These are phyloP conservation scores for Eulemur albifrons DNA, from an alignment of 2,797 vertebrate genomes.

Conservation along the genomic window DNA sequence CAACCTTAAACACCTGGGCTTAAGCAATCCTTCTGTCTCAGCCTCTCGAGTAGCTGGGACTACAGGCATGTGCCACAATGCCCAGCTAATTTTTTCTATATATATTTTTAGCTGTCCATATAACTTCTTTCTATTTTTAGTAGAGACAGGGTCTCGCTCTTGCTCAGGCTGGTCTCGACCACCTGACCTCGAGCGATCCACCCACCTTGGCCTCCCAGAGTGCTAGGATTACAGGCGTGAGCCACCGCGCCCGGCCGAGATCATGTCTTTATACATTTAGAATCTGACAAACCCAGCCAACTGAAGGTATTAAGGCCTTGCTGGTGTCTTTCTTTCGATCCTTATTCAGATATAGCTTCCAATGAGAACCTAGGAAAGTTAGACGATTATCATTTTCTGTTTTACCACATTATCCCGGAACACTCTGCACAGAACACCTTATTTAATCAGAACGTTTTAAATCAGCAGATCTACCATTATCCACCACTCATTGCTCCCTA, in stretches of 20 bases:
- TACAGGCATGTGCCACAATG: no score
- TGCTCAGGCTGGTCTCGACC: no score
- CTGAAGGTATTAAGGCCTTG: not conserved
- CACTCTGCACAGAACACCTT: not conserved
- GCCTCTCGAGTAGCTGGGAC: no score
- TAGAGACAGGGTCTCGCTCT: no score
- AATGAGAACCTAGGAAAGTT: not conserved
- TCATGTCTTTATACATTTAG: not conserved
- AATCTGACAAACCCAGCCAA: not conserved
- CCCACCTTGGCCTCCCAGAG: no score
- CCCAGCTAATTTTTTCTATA: no score
- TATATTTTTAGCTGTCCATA: no score
- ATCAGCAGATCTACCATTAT: not conserved
- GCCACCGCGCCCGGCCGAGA: not conserved
- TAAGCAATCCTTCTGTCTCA: no score
- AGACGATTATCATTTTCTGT: not conserved
- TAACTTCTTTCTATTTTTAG: no score
- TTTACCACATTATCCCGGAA: not conserved
- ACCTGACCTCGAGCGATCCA: no score
- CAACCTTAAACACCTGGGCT: no score
- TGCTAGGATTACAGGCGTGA: no score
- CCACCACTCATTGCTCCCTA: not conserved
- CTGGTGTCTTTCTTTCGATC: not conserved
- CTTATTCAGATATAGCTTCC: not conserved
- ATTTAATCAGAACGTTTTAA: constrained; percentile 39